Conservation (phyloP, 2,888 invertebrate genomes). For the Sturmia bella region DNA sequence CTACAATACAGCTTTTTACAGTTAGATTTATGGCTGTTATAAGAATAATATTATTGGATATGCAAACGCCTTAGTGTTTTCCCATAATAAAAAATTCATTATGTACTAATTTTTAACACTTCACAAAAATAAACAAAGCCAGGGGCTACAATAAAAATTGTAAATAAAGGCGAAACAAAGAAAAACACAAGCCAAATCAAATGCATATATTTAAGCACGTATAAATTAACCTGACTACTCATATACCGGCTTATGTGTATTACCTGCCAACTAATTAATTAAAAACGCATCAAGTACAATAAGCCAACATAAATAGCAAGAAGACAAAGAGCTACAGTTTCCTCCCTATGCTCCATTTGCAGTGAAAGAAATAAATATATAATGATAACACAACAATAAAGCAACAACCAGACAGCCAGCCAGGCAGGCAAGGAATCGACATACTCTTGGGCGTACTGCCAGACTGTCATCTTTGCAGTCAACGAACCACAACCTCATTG, state of each 20-base stretch:
- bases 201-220: background rate
- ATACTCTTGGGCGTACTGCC: too few species aligned
- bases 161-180: conserved; percentile 24
- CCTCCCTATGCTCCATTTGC: background rate
- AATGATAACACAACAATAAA: conserved; percentile 60
- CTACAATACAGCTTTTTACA: too few species aligned
- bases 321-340: conserved; percentile 38
- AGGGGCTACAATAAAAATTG: conserved; percentile 41
- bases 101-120: conserved; percentile 11
- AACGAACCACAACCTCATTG: conserved; percentile 57
- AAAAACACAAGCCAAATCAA: background rate
- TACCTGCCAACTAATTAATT: conserved; percentile 63
- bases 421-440: conserved; percentile 23
- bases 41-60: background rate
- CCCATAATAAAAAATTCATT: conserved; percentile 1
- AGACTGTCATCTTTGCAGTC: conserved; percentile 43
- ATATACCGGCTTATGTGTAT: conserved; percentile 17
- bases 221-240: background rate
- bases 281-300: conserved; percentile 65
- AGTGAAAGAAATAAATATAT: conserved; percentile 38
- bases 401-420: conserved; percentile 18
- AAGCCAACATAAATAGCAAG: conserved; percentile 44
- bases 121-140: conserved; percentile 35
- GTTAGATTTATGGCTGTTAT: too few species aligned
- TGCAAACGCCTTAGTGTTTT: background rate